phyloP scores from a whole-genome alignment of 2,888 invertebrate genomes.

The Camponotus fellah region DNA sequence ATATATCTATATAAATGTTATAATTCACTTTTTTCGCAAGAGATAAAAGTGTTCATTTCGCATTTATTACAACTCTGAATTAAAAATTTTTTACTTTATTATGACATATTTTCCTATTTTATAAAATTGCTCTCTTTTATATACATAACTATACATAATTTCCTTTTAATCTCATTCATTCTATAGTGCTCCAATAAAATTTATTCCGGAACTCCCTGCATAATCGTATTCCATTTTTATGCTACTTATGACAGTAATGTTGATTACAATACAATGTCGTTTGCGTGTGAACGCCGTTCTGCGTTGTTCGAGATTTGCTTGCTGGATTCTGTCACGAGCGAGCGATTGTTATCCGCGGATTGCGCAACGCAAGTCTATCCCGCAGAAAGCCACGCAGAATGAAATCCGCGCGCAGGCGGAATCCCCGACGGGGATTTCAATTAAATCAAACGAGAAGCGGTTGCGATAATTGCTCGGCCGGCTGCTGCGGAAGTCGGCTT shows the following conservation, averaged over 20 bases:
- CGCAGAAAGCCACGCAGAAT: slow-evolving; percentile 31
- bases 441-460: slow-evolving; percentile 56
- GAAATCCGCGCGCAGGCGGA: slow-evolving; percentile 60
- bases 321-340: slow-evolving; percentile 26
- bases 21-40: background rate
- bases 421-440: slow-evolving; percentile 64
- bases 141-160: background rate
- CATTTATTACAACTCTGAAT: background rate
- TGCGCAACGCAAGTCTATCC: slow-evolving; percentile 45
- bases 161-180: background rate
- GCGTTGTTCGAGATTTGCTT: background rate
- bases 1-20: background rate
- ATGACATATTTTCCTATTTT: background rate
- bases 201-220: background rate
- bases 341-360: slow-evolving; percentile 45
- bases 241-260: slow-evolving; percentile 13
- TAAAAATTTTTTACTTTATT: background rate
- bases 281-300: slow-evolving; percentile 3
- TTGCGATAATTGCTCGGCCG: slow-evolving; percentile 62
- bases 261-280: background rate
- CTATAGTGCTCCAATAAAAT: background rate
- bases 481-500: slow-evolving; percentile 51
- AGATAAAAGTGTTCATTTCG: background rate
- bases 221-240: background rate
- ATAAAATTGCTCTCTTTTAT: background rate